phyloP scores from a whole-genome alignment of 2,797 vertebrate species.

The Enteromius argenteus region DNA sequence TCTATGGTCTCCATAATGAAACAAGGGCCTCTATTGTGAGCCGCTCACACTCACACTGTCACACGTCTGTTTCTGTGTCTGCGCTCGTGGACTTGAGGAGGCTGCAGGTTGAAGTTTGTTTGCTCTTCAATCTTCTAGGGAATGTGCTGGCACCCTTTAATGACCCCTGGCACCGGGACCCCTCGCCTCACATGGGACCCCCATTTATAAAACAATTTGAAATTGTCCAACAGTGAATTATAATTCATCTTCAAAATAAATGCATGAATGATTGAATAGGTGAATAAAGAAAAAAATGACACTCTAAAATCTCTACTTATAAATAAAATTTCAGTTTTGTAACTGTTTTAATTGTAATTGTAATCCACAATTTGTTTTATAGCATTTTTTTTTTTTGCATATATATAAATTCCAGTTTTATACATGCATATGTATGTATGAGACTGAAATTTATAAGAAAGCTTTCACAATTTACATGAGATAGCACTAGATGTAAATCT shows the following conservation, averaged over 20 bases:
- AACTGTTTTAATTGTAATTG: too few species aligned
- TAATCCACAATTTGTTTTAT: too few species aligned
- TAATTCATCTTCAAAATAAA: neutral
- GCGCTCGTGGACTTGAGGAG: neutral
- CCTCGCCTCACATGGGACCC: neutral
- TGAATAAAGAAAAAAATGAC: too few species aligned
- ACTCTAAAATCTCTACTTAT: too few species aligned
- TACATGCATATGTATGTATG: too few species aligned
- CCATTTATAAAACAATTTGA: neutral
- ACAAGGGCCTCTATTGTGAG: constrained; percentile 19
- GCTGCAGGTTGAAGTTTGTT: neutral
- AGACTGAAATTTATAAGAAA: too few species aligned
- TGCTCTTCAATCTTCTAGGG: neutral
- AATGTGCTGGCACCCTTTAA: neutral
- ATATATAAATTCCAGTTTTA: too few species aligned
- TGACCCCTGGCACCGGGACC: neutral
- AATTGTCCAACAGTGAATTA: neutral
- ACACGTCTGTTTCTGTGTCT: neutral
- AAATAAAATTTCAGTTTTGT: too few species aligned
- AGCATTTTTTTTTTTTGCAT: too few species aligned
- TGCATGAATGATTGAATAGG: too few species aligned
- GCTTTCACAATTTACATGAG: too few species aligned
- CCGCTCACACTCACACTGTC: constrained; percentile 3
- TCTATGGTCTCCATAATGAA: constrained; percentile 13
- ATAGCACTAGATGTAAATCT: too few species aligned